Conservation (phyloP, 2,888 invertebrate genomes). For the Choreutis nemorana region DNA sequence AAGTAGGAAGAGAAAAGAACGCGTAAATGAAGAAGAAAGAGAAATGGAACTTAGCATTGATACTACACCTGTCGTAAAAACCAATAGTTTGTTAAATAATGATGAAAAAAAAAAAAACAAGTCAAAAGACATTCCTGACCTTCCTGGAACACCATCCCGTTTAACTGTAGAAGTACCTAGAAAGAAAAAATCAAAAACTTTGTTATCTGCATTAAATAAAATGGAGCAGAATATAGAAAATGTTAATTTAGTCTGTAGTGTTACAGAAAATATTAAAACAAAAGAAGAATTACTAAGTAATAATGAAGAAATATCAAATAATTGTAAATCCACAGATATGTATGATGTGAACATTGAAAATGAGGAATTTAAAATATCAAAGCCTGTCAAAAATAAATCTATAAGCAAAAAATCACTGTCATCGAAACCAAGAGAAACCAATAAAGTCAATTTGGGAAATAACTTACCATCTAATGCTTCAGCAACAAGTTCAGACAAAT, state of each 20-base stretch:
- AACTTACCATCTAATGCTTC: constrained; percentile 3
- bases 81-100: too few species aligned
- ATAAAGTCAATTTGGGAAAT: constrained; percentile 1
- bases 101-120: too few species aligned
- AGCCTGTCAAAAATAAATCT: constrained; percentile 18
- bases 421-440: background rate
- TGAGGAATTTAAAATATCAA: constrained; percentile 13
- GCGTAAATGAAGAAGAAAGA: constrained; percentile 12
- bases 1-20: constrained; percentile 28
- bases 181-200: constrained; percentile 34
- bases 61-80: background rate
- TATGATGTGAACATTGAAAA: too few species aligned
- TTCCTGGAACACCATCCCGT: constrained; percentile 37
- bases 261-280: background rate
- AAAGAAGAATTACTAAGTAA: constrained; percentile 1
- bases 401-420: constrained; percentile 14
- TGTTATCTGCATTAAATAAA: constrained; percentile 16
- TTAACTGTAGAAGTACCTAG: constrained; percentile 23
- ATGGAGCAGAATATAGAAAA: background rate
- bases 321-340: too few species aligned
- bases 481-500: constrained; percentile 6
- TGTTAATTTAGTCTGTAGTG: background rate
- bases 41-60: background rate
- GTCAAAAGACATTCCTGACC: too few species aligned
- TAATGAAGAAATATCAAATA: too few species aligned